A percentile compares a stretch with the other conserved stretches of the same genome.
Evolutionary conservation across 2,888 invertebrate genomes (phyloP).

Genomic region (Amiota mariae): DNA sequence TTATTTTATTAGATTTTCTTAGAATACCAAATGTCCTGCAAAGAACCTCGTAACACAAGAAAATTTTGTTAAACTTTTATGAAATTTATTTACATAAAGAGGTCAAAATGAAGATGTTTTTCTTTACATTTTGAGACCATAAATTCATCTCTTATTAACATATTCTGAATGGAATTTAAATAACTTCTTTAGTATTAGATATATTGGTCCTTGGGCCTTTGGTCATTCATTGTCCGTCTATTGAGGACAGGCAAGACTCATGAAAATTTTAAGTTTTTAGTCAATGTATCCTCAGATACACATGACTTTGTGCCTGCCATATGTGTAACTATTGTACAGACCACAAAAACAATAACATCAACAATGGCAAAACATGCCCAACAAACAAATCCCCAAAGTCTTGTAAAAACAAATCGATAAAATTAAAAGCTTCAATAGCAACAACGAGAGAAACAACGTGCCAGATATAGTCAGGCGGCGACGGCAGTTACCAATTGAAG

Average conservation of each 20-base stretch:
- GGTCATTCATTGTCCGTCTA: background rate
- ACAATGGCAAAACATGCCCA: slow-evolving; percentile 24
- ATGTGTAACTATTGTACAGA: background rate
- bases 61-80: background rate
- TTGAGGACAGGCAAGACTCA: background rate
- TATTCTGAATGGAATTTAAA: background rate
- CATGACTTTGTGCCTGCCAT: background rate
- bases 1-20: too few species aligned
- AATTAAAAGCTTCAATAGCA: slow-evolving; percentile 44
- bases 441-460: background rate
- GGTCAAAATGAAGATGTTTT: background rate
- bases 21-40: too few species aligned
- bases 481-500: background rate
- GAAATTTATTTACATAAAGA: background rate
- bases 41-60: background rate
- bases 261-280: slow-evolving; percentile 6
- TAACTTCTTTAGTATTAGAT: background rate
- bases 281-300: background rate
- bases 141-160: background rate
- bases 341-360: slow-evolving; percentile 34
- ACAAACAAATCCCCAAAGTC: slow-evolving; percentile 28
- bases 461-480: too few species aligned
- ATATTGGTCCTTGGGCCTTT: background rate
- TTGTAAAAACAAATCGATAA: slow-evolving; percentile 57
- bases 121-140: background rate